Evolutionary conservation across 1,140 invertebrate species (phyloP).

Genomic region (Drosophila ananassae): DNA sequence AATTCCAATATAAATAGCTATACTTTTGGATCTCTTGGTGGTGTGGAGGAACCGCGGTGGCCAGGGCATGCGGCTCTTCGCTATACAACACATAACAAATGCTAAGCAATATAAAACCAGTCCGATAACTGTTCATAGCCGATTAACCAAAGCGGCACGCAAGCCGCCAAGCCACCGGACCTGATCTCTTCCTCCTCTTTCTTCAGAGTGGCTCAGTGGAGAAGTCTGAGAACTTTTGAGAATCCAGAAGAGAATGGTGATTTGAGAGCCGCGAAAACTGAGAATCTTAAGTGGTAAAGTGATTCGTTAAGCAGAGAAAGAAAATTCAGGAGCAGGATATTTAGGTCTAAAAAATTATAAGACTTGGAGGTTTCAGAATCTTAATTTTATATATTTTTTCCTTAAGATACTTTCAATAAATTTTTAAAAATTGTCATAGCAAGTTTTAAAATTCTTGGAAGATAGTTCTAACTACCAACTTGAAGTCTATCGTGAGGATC

Average conservation of each 20-base stretch:
- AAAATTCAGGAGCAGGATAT: neutral
- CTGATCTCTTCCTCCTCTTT: slow-evolving; percentile 5
- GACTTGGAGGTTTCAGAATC: no score
- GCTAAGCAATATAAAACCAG: slow-evolving; percentile 67
- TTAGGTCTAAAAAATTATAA: no score
- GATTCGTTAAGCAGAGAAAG: neutral
- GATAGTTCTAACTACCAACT: no score
- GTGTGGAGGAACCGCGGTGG: neutral
- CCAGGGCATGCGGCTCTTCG: neutral
- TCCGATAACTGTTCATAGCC: slow-evolving; percentile 80
- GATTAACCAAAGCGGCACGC: slow-evolving; percentile 73
- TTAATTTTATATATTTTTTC: no score
- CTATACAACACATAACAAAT: slow-evolving; percentile 63
- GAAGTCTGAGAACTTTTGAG: slow-evolving; percentile 7
- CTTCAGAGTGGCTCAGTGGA: neutral
- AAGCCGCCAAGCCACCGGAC: slow-evolving; percentile 42
- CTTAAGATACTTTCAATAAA: no score
- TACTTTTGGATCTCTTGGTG: neutral
- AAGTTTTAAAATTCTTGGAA: no score
- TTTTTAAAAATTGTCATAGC: no score
- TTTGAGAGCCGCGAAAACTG: slow-evolving; percentile 2
- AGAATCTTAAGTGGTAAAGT: slow-evolving; percentile 10
- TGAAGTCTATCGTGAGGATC: no score
- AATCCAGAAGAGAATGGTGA: slow-evolving; percentile 7
- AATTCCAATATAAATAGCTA: slow-evolving; percentile 73